These are phyloP conservation scores for Patiria miniata DNA, from an alignment of 35 echinoderm and acorn worm genomes.

Conservation along the genomic window DNA sequence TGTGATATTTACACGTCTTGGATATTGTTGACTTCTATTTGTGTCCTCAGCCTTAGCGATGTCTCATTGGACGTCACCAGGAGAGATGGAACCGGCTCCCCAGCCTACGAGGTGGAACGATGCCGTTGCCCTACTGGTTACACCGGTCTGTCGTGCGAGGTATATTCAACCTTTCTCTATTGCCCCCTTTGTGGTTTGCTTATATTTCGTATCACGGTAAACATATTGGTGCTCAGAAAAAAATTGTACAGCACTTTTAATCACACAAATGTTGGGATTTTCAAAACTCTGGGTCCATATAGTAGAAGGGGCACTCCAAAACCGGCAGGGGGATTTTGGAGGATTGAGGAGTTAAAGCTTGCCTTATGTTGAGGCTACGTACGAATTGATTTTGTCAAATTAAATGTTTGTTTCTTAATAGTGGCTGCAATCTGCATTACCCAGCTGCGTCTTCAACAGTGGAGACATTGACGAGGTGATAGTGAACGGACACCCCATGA, in stretches of 20 bases:
- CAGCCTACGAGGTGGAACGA: slow-evolving; percentile 64
- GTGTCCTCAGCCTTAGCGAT: slow-evolving; percentile 68
- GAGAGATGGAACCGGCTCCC: slow-evolving; percentile 56
- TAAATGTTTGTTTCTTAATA: not conserved
- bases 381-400: not conserved
- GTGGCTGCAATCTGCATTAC: slow-evolving; percentile 42
- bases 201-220: too few relatives aligned
- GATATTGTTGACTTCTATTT: too few relatives aligned
- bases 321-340: too few relatives aligned
- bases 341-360: too few relatives aligned
- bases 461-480: slow-evolving; percentile 67
- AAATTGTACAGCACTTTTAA: too few relatives aligned
- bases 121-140: slow-evolving; percentile 84
- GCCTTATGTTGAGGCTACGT: too few relatives aligned
- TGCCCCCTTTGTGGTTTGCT: too few relatives aligned
- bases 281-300: too few relatives aligned
- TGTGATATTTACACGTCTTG: too few relatives aligned
- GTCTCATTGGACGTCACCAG: slow-evolving; percentile 70
- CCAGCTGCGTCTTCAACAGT: slow-evolving; percentile 35
- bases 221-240: too few relatives aligned
- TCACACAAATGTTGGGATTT: too few relatives aligned
- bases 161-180: slow-evolving; percentile 22
- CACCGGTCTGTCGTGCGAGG: slow-evolving; percentile 89
- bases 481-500: slow-evolving; percentile 55
- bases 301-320: too few relatives aligned